A percentile compares a stretch with the other conserved stretches of the same genome.
These are phyloP conservation scores for Helogale parvula DNA, from an alignment of 2,113 vertebrate genomes.

Conservation along the genomic window DNA sequence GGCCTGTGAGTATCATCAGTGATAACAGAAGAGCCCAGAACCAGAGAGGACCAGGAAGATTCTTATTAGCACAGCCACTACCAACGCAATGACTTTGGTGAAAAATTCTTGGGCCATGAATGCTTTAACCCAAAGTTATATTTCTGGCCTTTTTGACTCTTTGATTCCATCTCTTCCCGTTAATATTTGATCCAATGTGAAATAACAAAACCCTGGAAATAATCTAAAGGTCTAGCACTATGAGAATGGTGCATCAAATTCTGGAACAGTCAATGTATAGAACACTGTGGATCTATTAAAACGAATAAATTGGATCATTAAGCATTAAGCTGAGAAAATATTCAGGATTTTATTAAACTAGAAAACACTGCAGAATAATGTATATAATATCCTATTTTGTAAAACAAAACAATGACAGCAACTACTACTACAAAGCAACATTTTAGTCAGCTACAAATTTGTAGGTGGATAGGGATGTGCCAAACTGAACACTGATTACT, in stretches of 20 bases:
- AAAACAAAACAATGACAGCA: neutral
- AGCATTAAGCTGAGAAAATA: conserved; percentile 11
- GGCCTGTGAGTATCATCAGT: neutral
- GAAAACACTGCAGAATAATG: neutral
- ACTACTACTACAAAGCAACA: neutral
- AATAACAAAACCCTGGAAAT: neutral
- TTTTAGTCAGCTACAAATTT: neutral
- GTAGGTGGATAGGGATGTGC: neutral
- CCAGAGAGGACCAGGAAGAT: neutral
- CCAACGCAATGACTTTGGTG: neutral
- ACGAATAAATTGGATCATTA: neutral
- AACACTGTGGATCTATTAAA: neutral
- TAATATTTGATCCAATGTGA: neutral
- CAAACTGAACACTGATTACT: neutral
- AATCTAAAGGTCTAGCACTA: neutral
- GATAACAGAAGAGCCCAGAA: neutral
- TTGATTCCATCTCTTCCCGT: neutral
- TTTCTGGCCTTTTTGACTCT: neutral
- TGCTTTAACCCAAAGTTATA: neutral
- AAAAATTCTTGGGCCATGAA: neutral
- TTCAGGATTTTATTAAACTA: neutral
- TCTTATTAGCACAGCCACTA: neutral
- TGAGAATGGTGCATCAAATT: neutral
- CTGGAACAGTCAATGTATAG: neutral
- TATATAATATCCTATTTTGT: neutral